These are phyloP conservation scores for Fringilla coelebs DNA, from an alignment of 2,797 vertebrate genomes.

Conservation along the genomic window DNA sequence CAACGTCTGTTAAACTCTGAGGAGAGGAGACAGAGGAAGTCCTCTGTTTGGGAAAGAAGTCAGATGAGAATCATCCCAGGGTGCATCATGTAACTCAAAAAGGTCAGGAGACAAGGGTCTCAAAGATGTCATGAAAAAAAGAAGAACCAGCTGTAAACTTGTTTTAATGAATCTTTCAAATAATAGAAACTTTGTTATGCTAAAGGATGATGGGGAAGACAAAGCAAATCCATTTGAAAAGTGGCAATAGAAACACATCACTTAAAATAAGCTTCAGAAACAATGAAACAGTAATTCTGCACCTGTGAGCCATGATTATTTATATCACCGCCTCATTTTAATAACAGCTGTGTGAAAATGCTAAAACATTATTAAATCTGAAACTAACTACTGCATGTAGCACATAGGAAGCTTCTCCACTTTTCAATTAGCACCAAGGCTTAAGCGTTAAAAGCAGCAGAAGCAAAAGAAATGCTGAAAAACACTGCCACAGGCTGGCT, in stretches of 20 bases:
- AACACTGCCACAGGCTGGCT: constrained; percentile 65
- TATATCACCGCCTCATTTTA: not conserved
- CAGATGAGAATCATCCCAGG: constrained; percentile 12
- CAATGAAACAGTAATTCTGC: not conserved
- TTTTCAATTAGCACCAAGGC: not conserved
- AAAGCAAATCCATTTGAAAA: not conserved
- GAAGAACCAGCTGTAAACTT: not conserved
- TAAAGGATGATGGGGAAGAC: not conserved
- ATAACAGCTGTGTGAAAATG: not conserved
- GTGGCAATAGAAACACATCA: not conserved
- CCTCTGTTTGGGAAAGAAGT: not conserved
- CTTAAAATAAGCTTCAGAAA: not conserved
- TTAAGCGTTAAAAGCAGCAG: not conserved
- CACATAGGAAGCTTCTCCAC: not conserved
- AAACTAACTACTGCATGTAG: not conserved
- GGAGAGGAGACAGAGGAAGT: not conserved
- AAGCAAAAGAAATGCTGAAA: constrained; percentile 57
- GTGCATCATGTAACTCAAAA: not conserved
- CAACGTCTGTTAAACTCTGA: not conserved
- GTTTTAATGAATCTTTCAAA: not conserved
- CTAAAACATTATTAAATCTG: not conserved
- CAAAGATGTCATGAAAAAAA: not conserved
- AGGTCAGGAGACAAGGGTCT: not conserved
- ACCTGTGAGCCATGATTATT: not conserved
- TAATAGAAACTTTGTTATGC: not conserved